A percentile compares a stretch with the other conserved stretches of the same genome.
Conservation (phyloP, 2,888 invertebrate genomes). For the Aporophyla nigra region DNA sequence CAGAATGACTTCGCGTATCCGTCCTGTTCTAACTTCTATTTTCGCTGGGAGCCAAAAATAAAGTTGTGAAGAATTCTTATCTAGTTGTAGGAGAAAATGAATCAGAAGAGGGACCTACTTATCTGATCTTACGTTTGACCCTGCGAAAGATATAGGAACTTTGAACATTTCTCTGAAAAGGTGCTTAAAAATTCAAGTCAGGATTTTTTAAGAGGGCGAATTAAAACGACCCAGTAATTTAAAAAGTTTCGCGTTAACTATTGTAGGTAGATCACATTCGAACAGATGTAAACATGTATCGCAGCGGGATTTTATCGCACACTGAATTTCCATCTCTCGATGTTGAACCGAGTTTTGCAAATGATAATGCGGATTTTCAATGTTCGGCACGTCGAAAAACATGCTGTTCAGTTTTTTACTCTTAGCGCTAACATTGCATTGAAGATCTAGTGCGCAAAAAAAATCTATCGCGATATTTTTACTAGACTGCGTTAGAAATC, state of each 20-base stretch:
- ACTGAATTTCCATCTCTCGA: too few species aligned
- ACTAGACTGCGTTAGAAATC: too few species aligned
- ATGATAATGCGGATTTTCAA: too few species aligned
- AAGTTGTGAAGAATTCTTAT: slow-evolving; percentile 62
- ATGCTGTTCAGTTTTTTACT: too few species aligned
- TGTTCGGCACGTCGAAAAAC: too few species aligned
- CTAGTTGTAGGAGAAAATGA: slow-evolving; percentile 50
- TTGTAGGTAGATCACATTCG: too few species aligned
- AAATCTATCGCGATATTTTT: too few species aligned
- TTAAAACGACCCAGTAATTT: slow-evolving; percentile 29
- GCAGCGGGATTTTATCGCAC: too few species aligned
- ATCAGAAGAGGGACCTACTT: slow-evolving; percentile 51
- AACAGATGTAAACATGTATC: too few species aligned
- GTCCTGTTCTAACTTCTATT: slow-evolving; percentile 33
- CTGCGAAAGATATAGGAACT: slow-evolving; percentile 20
- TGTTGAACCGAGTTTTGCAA: too few species aligned
- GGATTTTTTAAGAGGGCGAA: slow-evolving; percentile 10
- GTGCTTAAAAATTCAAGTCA: slow-evolving; percentile 29
- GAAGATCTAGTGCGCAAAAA: too few species aligned
- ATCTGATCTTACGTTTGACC: slow-evolving; percentile 59
- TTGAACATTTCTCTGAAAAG: slow-evolving; percentile 24
- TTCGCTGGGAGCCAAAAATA: slow-evolving; percentile 35
- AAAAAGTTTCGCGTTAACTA: slow-evolving; percentile 7
- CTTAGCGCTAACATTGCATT: too few species aligned
- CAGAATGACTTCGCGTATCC: slow-evolving; percentile 13